phyloP scores from a whole-genome alignment of 1,140 invertebrate genomes.

The Drosophila pallidifrons region DNA sequence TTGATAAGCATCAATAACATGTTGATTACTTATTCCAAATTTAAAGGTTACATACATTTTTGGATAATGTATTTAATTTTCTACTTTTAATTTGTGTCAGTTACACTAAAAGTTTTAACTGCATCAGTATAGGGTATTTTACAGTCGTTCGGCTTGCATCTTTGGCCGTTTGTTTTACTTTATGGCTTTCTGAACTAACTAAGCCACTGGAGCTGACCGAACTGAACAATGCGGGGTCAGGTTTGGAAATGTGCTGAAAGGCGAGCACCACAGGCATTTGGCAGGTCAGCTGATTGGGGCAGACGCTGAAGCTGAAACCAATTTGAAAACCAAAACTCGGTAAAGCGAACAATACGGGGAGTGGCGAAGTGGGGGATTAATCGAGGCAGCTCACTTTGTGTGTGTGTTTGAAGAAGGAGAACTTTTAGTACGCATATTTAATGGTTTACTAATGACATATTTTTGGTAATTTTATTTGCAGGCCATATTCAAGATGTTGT shows the following conservation, averaged over 20 bases:
- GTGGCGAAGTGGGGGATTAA: not conserved
- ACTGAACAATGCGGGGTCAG: not conserved
- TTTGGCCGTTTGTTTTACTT: not conserved
- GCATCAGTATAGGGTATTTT: not conserved
- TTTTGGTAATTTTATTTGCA: not conserved
- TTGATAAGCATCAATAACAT: too few species aligned
- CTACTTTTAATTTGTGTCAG: not conserved
- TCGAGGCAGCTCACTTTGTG: not conserved
- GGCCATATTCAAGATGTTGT: constrained; percentile 54
- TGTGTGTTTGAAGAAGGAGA: not conserved
- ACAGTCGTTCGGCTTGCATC: not conserved
- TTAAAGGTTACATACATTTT: too few species aligned
- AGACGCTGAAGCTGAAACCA: constrained; percentile 17
- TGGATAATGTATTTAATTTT: not conserved
- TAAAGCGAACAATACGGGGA: not conserved
- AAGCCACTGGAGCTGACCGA: constrained; percentile 14
- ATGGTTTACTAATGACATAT: constrained; percentile 6
- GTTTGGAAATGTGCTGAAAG: not conserved
- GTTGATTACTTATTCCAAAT: too few species aligned
- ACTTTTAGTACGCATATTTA: not conserved
- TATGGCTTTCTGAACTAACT: constrained; percentile 10
- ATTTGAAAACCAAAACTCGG: constrained; percentile 26
- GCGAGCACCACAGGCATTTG: constrained; percentile 6
- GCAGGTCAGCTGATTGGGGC: constrained; percentile 5
- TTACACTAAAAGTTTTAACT: not conserved